Evolutionary conservation across 2,113 vertebrate species (phyloP), one percentile per base, ranked within the genome.

Genomic region (Boleophthalmus pectinirostris): DNA sequence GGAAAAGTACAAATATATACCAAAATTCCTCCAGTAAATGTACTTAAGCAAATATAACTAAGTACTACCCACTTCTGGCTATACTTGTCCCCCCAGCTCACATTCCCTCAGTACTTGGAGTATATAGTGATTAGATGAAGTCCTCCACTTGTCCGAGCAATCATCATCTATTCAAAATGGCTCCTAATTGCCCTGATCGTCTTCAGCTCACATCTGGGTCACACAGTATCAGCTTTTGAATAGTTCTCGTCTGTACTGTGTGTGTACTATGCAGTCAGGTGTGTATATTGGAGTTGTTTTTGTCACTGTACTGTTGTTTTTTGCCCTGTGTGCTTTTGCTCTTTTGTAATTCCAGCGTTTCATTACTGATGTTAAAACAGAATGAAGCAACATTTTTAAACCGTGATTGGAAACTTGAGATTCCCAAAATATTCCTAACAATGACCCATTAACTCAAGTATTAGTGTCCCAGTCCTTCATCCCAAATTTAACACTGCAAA

Each of bases 261-360:
- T 38, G 61, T 66, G 54, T n/a, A n/a, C 63, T 29, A 49, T 63
- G 57, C 29, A 29, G 29, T 29, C 29, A 72, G 24, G 5, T 71
- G 35, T 16, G 57, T 66, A 20, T 47, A 66, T 38, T 75, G 78
- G 53, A 29, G 35, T 70, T 75, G 56, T 56, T 33, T 18, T 61
- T 33, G 58, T 61, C 58, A 29, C 23, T 13, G 23, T 57, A 23
- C 33, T 68, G 24, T 83, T 76, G 71, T 13, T 74, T 56, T 35
- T 18, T 66, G 74, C 68, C 12, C 5, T 75, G 43, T 75, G 73
- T 68, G 47, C n/a, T 45, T 77, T 80, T 78, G 65, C 45, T 71
- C 73, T 82, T 16, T 61, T 33, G 58, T 61, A 61, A 15, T 73
- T 49, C 72, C 73, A 71, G 80, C 75, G 73, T 83, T 87, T 87